Evolutionary conservation across 2,797 vertebrate genomes (phyloP).

Genomic region (Rhadinocentrus ornatus): DNA sequence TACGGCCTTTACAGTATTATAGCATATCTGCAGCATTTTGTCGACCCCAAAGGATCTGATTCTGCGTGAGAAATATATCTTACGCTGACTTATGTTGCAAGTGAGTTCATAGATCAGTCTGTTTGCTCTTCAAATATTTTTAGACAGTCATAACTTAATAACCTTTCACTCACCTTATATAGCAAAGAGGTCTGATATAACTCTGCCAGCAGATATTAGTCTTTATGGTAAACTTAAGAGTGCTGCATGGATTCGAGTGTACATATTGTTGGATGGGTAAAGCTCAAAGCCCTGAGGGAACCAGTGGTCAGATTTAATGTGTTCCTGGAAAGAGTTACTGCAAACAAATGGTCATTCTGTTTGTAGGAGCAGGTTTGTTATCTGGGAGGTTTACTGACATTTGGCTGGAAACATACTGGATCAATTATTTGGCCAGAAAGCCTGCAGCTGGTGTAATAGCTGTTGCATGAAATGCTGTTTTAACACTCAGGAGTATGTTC

Average conservation of each 20-base stretch:
- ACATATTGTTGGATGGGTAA: conserved; percentile 32
- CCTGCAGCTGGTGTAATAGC: background rate
- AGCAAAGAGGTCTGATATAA: conserved; percentile 18
- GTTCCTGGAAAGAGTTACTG: conserved; percentile 25
- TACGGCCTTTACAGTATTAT: background rate
- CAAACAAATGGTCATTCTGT: conserved; percentile 52
- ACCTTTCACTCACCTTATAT: conserved; percentile 34
- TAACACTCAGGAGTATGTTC: background rate
- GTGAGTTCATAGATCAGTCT: background rate
- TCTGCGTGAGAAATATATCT: no score
- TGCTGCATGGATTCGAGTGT: background rate
- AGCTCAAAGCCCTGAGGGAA: conserved; percentile 14
- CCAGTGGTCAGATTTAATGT: conserved; percentile 36
- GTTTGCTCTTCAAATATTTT: conserved; percentile 47
- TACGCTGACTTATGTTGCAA: no score
- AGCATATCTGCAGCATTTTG: background rate
- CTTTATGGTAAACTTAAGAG: conserved; percentile 32
- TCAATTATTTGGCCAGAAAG: background rate
- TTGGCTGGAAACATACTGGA: conserved; percentile 9
- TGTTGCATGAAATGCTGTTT: background rate
- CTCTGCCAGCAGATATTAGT: conserved; percentile 31
- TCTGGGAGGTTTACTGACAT: conserved; percentile 19
- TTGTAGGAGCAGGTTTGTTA: conserved; percentile 36
- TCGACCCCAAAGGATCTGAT: background rate
- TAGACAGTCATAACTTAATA: conserved; percentile 16